phyloP scores from a whole-genome alignment of 1,140 invertebrate genomes.

The Notospermus geniculatus region DNA sequence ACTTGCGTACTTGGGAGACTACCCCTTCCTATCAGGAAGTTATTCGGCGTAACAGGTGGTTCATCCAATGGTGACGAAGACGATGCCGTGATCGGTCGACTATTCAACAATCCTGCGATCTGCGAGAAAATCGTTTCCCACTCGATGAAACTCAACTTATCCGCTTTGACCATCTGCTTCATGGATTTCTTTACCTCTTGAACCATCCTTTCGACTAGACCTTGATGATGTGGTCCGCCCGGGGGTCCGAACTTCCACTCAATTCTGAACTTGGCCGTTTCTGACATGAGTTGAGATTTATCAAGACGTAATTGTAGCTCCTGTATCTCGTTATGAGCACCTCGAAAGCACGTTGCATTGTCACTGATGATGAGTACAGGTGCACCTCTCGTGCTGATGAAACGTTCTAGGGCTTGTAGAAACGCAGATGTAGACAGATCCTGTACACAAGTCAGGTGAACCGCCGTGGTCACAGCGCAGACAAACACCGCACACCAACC shows the following conservation, averaged over 20 bases:
- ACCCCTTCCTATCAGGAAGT: background rate
- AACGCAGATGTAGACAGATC: background rate
- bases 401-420: background rate
- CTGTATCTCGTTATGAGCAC: background rate
- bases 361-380: background rate
- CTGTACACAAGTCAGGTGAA: background rate
- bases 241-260: conserved; percentile 1
- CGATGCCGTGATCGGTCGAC: background rate
- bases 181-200: background rate
- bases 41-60: background rate
- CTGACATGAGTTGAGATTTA: too few relatives aligned
- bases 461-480: background rate
- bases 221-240: background rate
- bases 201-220: background rate
- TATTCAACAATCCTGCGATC: background rate
- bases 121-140: conserved; percentile 1
- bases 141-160: background rate
- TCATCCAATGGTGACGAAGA: background rate
- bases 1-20: background rate
- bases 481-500: background rate
- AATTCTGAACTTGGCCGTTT: background rate
- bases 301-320: background rate
- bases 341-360: background rate
- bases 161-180: background rate
- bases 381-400: background rate